Evolutionary conservation across 2,888 invertebrate genomes (phyloP).

Genomic region (Drosophila vallismaia): DNA sequence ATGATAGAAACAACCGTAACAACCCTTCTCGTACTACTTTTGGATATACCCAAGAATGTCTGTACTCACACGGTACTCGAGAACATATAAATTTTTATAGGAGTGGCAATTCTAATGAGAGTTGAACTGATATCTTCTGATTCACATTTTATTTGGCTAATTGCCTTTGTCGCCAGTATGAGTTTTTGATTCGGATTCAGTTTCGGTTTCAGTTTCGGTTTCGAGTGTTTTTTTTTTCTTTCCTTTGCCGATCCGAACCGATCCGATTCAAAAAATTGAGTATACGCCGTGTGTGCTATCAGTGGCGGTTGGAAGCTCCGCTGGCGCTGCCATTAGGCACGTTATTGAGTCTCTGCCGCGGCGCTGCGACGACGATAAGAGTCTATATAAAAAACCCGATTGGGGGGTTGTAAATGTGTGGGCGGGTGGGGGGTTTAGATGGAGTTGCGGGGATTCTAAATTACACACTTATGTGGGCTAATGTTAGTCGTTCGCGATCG

Average conservation of each 20-base stretch:
- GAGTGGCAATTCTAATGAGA: conserved; percentile 16
- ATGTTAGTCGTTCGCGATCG: conserved; percentile 47
- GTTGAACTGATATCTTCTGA: conserved; percentile 44
- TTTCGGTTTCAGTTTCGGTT: conserved; percentile 20
- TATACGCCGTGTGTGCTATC: conserved; percentile 40
- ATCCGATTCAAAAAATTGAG: conserved; percentile 46
- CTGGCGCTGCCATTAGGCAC: conserved; percentile 54
- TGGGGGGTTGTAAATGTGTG: conserved; percentile 26
- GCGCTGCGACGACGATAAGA: conserved; percentile 56
- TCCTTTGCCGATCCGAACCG: conserved; percentile 32
- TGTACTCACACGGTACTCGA: not conserved
- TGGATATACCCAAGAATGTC: not conserved
- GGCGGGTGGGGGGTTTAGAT: conserved; percentile 5
- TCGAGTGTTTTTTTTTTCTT: conserved; percentile 32
- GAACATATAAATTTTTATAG: conserved; percentile 1
- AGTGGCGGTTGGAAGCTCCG: conserved; percentile 32
- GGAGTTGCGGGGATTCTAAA: conserved; percentile 43
- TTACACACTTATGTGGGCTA: conserved; percentile 51
- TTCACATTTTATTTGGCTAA: conserved; percentile 13
- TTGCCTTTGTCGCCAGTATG: conserved; percentile 38
- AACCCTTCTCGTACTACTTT: not conserved
- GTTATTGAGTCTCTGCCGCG: conserved; percentile 61
- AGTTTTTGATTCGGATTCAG: conserved; percentile 20
- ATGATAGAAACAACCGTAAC: not conserved
- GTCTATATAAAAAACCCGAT: conserved; percentile 41